Conservation (phyloP, 2,888 invertebrate species). For the Pasiphila rectangulata region DNA sequence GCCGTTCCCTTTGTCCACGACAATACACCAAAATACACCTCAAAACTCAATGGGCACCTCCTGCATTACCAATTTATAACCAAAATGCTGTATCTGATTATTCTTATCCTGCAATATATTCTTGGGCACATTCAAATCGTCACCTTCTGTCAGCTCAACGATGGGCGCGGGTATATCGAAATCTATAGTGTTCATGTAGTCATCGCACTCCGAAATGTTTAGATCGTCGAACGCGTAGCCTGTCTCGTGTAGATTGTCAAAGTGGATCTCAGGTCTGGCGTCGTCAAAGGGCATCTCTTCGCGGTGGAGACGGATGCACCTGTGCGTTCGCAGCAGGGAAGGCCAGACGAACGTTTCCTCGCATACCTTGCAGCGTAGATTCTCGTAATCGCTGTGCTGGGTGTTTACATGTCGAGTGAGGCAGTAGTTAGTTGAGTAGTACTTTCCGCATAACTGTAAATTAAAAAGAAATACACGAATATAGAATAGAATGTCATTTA, state of each 20-base stretch:
- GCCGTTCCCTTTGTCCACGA: too few relatives aligned
- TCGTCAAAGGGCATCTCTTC: constrained; percentile 62
- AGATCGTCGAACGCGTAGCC: constrained; percentile 50
- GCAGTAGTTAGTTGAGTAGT: constrained; percentile 51
- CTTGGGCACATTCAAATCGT: constrained; percentile 24
- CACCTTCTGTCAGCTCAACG: constrained; percentile 54
- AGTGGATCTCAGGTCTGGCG: constrained; percentile 56
- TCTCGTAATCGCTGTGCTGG: constrained; percentile 45
- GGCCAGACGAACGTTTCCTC: constrained; percentile 67
- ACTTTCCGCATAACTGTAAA: constrained; percentile 62
- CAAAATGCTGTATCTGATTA: constrained; percentile 40
- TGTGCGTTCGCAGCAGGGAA: constrained; percentile 52
- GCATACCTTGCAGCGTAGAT: constrained; percentile 52
- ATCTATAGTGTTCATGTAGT: constrained; percentile 54
- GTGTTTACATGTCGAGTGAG: constrained; percentile 56
- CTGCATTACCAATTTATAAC: constrained; percentile 59
- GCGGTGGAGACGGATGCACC: constrained; percentile 51
- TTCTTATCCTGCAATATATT: constrained; percentile 23
- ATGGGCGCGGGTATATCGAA: constrained; percentile 68
- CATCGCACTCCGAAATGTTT: constrained; percentile 41
- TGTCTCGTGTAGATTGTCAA: constrained; percentile 47
- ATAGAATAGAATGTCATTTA: too few relatives aligned
- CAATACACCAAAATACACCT: too few relatives aligned
- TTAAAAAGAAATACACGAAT: too few relatives aligned
- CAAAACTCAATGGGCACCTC: constrained; percentile 72